phyloP scores from a whole-genome alignment of 2,888 invertebrate species.

The Listrodromus nycthemerus region DNA sequence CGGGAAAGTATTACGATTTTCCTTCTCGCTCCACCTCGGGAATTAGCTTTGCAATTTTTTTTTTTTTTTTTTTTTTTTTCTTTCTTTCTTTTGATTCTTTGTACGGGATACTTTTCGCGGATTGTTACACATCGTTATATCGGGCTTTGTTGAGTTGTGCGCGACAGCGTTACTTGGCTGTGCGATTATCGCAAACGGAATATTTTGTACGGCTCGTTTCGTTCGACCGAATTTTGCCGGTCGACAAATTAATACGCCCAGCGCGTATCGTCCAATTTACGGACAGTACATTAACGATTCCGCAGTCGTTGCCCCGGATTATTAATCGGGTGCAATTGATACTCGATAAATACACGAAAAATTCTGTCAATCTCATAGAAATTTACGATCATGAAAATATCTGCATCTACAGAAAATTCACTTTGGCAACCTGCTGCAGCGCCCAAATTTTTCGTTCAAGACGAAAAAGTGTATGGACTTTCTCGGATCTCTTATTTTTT shows the following conservation, averaged over 20 bases:
- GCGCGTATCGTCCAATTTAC: constrained; percentile 33
- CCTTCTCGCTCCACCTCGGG: constrained; percentile 26
- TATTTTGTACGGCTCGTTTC: background rate
- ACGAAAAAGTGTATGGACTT: too few relatives aligned
- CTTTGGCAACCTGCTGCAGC: too few relatives aligned
- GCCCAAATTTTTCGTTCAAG: too few relatives aligned
- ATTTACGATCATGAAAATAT: too few relatives aligned
- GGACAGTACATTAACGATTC: constrained; percentile 33
- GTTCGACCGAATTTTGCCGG: constrained; percentile 21
- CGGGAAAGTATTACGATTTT: constrained; percentile 54
- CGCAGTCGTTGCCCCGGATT: background rate
- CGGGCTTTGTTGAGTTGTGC: constrained; percentile 33
- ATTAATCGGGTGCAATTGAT: constrained; percentile 25
- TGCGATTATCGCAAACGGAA: background rate
- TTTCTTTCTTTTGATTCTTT: constrained; percentile 1
- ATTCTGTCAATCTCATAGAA: too few relatives aligned
- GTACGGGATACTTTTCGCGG: constrained; percentile 31
- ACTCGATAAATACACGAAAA: background rate
- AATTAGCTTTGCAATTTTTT: constrained; percentile 7
- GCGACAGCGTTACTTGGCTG: constrained; percentile 40
- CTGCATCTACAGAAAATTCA: too few relatives aligned
- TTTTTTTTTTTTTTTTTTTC: background rate
- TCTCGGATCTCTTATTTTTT: too few relatives aligned
- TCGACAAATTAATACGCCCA: constrained; percentile 51
- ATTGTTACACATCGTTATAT: constrained; percentile 58